Evolutionary conservation across 30 jellyfish, hydroid and myxozoan genomes (phyloP), one percentile per base, ranked within the genome.

Genomic region (Cassiopea andromeda): DNA sequence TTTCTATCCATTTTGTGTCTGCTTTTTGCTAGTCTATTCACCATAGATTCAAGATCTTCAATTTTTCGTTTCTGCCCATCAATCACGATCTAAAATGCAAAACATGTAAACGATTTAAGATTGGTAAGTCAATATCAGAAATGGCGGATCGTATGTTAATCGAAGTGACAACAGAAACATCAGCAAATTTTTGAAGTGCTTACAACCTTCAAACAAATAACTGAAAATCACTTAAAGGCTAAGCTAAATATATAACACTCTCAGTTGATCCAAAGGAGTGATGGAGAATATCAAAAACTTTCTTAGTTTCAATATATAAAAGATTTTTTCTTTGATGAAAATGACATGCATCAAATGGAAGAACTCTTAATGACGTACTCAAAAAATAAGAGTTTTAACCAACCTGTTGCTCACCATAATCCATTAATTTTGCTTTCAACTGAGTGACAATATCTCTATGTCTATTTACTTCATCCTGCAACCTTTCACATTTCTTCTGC

Each of bases 1-100:
- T 85, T 87, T 77, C 68, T 77, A 61, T 75, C 91, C 1, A 84
- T 73, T 59, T 91, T 84, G 67, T 84, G 84, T 80, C 78, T 91
- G 60, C 94, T 91, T 73, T 91, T 84, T n/a, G 97, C 94, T n/a
- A 91, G 92, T 59, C 92, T 47, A 45, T 91, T 85, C 44, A 91
- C 91, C 0, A 77, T 80, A 54, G 92, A 66, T 67, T 91, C 94
- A 13, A 91, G 91, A 71, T 91, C 97, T 9, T 69, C 92, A 15
- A 91, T 91, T 45, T 43, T 38, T 7, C 91, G 87, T 67, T 80
- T 91, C 67, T 91, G 97, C 13, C 78, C 97, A 18, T 69, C 88
- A 77, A 75, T 78, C 59, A 47, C 78, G 0, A 84, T 84, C 97
- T 91, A 72, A 44, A 57, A 1, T 10, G 45, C 48, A 38, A 83